phyloP scores from a whole-genome alignment of 1,140 invertebrate genomes.

The Lineus longissimus region DNA sequence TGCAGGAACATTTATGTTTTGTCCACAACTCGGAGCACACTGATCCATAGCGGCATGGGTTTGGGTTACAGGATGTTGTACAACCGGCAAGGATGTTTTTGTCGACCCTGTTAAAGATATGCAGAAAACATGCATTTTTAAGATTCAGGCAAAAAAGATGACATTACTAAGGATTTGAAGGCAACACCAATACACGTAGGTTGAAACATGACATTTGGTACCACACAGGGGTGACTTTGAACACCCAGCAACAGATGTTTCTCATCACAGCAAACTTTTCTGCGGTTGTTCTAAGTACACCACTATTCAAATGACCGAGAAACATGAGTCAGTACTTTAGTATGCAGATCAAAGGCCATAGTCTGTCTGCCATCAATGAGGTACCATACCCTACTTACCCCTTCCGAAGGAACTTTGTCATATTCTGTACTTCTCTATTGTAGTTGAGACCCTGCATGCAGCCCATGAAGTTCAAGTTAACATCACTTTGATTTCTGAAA shows the following conservation, averaged over 20 bases:
- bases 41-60: slow-evolving; percentile 87
- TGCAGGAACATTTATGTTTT: slow-evolving; percentile 73
- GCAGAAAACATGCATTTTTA: no score
- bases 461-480: slow-evolving; percentile 82
- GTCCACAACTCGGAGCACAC: slow-evolving; percentile 89
- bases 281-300: no score
- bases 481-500: slow-evolving; percentile 69
- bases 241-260: no score
- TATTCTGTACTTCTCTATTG: slow-evolving; percentile 83
- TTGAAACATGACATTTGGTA: background rate
- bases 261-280: background rate
- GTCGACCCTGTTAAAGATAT: no score
- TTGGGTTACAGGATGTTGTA: slow-evolving; percentile 86
- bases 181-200: background rate
- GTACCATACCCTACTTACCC: no score
- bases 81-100: slow-evolving; percentile 75
- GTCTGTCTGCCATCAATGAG: no score
- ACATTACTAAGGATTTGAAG: background rate
- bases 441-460: slow-evolving; percentile 88
- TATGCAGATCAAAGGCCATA: no score
- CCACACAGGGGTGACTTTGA: background rate
- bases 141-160: background rate
- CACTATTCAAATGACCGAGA: no score
- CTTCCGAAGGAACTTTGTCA: slow-evolving; percentile 57
- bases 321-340: no score